Evolutionary conservation across 1,140 invertebrate species (phyloP), one percentile per base, ranked within the genome.

Genomic region (Metopolophium dirhodum): DNA sequence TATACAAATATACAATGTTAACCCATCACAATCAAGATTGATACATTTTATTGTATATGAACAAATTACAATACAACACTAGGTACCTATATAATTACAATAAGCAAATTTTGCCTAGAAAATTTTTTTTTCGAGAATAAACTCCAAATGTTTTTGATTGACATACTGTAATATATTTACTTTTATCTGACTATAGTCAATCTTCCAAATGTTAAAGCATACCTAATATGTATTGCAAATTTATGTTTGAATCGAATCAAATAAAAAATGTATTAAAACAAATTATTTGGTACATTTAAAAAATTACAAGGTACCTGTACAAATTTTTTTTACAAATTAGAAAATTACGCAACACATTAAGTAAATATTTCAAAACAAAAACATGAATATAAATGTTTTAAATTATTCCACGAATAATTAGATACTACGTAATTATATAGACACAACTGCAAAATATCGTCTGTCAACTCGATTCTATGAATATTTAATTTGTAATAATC

Each of bases 401-500:
- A 49, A 88, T 47, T 47, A n/a, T 88, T 49, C 18, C 0, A 20
- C 7, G n/a, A 47, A 88, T 35, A 88, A 49, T 51, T 51, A 30
- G 30, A 0, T n/a, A 49, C 7, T 49, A 49, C 18, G 14, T 23
- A 87, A 49, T n/a, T 87, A n/a, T 0, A 3, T 18, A n/a, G 47
- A 8, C 18, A 20, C 45, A 30, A 85, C 6, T 77, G 30, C 9
- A 85, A 0, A 26, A n/a, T 8, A 18, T 51, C 1, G 11, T n/a
- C 41, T 45, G 26, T 30, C 4, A 54, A 45, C 30, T 26, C 4
- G 7, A 83, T 4, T 45, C 11, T 83, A 86, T 83, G n/a, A 93
- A 57, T 93, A 83, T 61, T 94, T 30, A 47, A 93, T 51, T 85
- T 93, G 0, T 68, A 83, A 93, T 77, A 94, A 35, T 51, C 9